Evolutionary conservation across 2,888 invertebrate genomes (phyloP).

Genomic region (Pristionchus maxplancki): DNA sequence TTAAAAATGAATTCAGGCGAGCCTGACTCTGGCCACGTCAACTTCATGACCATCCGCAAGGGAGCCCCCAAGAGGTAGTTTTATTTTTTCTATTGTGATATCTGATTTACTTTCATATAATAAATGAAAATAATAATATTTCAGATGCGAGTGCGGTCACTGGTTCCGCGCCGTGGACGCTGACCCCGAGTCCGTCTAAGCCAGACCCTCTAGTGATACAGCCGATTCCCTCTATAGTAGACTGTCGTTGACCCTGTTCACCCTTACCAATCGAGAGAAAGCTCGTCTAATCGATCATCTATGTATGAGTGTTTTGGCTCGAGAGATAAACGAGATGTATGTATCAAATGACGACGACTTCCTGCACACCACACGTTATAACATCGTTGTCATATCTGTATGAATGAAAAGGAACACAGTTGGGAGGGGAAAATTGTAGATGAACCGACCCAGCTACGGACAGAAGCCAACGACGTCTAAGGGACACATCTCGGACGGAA

Average conservation of each 20-base stretch:
- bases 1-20: conserved; percentile 81
- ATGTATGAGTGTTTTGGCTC: conserved; percentile 48
- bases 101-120: background rate
- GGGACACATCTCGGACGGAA: conserved; percentile 2
- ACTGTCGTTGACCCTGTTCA: conserved; percentile 17
- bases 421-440: background rate
- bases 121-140: background rate
- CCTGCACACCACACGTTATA: background rate
- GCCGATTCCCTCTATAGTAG: conserved; percentile 35
- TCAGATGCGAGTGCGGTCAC: conserved; percentile 93
- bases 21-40: conserved; percentile 90
- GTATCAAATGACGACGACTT: background rate
- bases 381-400: conserved; percentile 11
- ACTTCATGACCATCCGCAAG: conserved; percentile 95
- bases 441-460: conserved; percentile 31
- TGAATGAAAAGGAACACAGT: background rate
- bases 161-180: conserved; percentile 86
- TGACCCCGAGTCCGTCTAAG: conserved; percentile 75
- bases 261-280: conserved; percentile 23
- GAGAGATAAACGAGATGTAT: conserved; percentile 50
- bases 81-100: background rate
- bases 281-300: conserved; percentile 21
- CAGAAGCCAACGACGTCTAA: background rate
- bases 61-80: conserved; percentile 85
- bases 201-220: conserved; percentile 39